These are phyloP conservation scores for Brienomyrus brachyistius DNA, from an alignment of 2,113 vertebrate genomes.

Conservation along the genomic window DNA sequence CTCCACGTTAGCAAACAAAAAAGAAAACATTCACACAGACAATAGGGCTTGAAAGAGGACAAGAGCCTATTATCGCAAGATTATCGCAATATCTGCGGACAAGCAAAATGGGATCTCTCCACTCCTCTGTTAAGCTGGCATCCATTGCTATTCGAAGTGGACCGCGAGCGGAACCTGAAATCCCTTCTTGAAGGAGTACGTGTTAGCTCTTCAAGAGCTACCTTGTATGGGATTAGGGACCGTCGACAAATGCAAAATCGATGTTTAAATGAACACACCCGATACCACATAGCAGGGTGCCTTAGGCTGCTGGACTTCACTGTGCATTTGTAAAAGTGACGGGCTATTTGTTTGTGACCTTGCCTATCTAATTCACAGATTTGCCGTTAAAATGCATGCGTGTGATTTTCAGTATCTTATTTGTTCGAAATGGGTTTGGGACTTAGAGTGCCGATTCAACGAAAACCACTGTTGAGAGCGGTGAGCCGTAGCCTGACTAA, in stretches of 20 bases:
- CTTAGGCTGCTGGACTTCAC: neutral
- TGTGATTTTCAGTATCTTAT: neutral
- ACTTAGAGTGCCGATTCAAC: neutral
- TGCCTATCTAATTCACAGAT: neutral
- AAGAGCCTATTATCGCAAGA: neutral
- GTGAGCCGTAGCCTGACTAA: neutral
- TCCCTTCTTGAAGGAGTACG: neutral
- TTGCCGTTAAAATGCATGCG: neutral
- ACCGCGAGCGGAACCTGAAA: neutral
- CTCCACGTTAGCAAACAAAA: constrained; percentile 37
- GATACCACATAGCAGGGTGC: neutral
- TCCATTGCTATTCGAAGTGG: neutral
- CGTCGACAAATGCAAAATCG: neutral
- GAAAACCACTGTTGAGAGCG: neutral
- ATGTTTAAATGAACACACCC: neutral
- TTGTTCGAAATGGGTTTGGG: neutral
- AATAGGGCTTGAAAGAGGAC: constrained; percentile 16
- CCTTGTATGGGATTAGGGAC: neutral
- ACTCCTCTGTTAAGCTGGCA: neutral
- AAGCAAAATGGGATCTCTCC: neutral
- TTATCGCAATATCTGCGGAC: neutral
- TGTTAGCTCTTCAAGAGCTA: neutral
- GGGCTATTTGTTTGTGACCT: neutral
- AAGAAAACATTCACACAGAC: constrained; percentile 32
- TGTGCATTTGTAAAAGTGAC: neutral